Evolutionary conservation across 2,888 invertebrate species (phyloP), one percentile per base, ranked within the genome.

Genomic region (Scrobipalpa costella): DNA sequence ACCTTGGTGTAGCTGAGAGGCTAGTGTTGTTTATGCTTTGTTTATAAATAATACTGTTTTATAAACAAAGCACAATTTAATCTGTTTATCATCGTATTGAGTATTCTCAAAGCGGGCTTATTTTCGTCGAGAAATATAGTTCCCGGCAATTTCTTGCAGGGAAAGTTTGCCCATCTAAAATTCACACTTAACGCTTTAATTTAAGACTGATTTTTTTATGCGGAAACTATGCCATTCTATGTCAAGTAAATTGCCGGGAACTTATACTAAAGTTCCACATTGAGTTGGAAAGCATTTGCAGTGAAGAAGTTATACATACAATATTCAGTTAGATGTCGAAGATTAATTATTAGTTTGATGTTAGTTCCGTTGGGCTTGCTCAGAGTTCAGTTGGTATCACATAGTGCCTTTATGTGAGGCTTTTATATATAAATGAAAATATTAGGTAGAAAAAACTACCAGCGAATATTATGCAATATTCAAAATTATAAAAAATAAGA

Each of bases 331-430:
- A 61, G 61, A 49, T 61, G 13, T 61, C 38, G 38, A 61, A 52
- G 61, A 52, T 61, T 59, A 44, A 44, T 59, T 59, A 44, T 59
- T 59, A 59, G 59, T 59, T 84, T 72, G 79, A 85, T 85, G 84
- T 85, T 85, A 86, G 86, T 84, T 85, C 15, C 17, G 15, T 7
- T 6, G 21, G 55, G n/a, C 55, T n/a, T n/a, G 55, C n/a, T n/a
- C 55, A 33, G 55, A 55, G 15, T 55, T 55, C 55, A 55, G 34
- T 15, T 55, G 11, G 7, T 8, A 19, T 50, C 50, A 21, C 17
- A 21, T 19, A 34, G 47, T 62, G 5, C 59, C 57, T 57, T 38
- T 7, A 8, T 38, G 38, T 13, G 38, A 38, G 38, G 11, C 8
- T 38, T 2, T 13, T 38, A 5, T 13, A 11, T 2, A 11, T 2